phyloP scores from a whole-genome alignment of 2,888 invertebrate species.

The Patella caerulea region DNA sequence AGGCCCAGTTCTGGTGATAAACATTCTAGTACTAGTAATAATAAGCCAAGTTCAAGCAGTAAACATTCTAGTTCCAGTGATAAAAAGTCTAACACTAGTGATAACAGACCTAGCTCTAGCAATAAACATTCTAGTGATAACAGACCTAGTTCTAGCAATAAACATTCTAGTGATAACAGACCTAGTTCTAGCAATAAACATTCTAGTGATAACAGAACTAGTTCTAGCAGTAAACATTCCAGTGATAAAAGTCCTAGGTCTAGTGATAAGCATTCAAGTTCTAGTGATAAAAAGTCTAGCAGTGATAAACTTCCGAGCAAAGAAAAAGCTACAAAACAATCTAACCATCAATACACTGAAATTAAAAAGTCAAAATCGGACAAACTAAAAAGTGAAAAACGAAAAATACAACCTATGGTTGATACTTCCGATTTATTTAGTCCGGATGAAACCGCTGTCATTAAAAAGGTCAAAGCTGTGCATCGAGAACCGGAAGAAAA shows the following conservation, averaged over 20 bases:
- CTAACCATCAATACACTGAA: conserved; percentile 6
- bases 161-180: too few species aligned
- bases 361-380: background rate
- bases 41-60: background rate
- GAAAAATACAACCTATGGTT: background rate
- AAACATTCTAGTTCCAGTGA: conserved; percentile 15
- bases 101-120: too few species aligned
- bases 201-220: too few species aligned
- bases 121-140: too few species aligned
- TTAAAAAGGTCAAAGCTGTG: conserved; percentile 13
- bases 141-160: too few species aligned
- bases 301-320: background rate
- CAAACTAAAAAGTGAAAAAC: conserved; percentile 1
- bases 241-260: background rate
- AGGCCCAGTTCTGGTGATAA: background rate
- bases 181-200: too few species aligned
- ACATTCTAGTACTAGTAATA: background rate
- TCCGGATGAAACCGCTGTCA: conserved; percentile 13
- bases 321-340: conserved; percentile 4
- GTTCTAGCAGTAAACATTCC: background rate
- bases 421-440: conserved; percentile 10
- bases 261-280: conserved; percentile 1
- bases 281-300: conserved; percentile 8
- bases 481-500: background rate
- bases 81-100: background rate